Evolutionary conservation across 2,888 invertebrate species (phyloP), one percentile per base, ranked within the genome.

Genomic region (Andrena marginata): DNA sequence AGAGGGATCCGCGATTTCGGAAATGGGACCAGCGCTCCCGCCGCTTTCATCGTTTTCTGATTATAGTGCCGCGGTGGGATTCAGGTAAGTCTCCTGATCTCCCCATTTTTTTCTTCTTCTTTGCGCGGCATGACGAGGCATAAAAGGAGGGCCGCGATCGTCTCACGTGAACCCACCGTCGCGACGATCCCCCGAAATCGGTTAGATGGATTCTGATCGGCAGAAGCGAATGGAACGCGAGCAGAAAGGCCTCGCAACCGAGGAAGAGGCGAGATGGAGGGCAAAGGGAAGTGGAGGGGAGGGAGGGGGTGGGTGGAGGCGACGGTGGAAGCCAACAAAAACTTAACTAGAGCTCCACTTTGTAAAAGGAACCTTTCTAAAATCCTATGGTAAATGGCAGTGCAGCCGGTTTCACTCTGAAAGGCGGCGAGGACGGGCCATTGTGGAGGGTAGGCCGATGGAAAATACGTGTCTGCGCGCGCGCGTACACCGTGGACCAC

Each of bases 271-370:
- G 65, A 42, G 10, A 20, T 7, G 67, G 0, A 0, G 26, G 29
- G 26, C 49, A 20, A 16, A 16, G 8, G 8, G 23, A n/a, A 35
- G 10, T 13, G 8, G 31, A 10, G n/a, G n/a, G 20, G 3, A 35
- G 33, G 10, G 13, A 13, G 49, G 42, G 31, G 63, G 33, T 26
- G 29, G 63, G 49, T 23, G 59, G 35, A 35, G 59, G 67, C 76
- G 82, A 77, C 74, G 87, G 63, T 80, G 73, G 87, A 83, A 82
- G 83, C 84, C 77, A 82, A 82, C 85, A 87, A 86, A 86, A 86
- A 86, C 86, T 86, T 78, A 89, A 86, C 87, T 85, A 87, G 84
- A 86, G 84, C 80, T 89, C 86, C 80, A 88, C 78, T 88, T 86
- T 87, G 88, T 87, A 82, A 84, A 84, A 75, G 80, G 85, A 84